Conservation (phyloP, 2,113 vertebrate species). For the Phoenicopterus ruber region DNA sequence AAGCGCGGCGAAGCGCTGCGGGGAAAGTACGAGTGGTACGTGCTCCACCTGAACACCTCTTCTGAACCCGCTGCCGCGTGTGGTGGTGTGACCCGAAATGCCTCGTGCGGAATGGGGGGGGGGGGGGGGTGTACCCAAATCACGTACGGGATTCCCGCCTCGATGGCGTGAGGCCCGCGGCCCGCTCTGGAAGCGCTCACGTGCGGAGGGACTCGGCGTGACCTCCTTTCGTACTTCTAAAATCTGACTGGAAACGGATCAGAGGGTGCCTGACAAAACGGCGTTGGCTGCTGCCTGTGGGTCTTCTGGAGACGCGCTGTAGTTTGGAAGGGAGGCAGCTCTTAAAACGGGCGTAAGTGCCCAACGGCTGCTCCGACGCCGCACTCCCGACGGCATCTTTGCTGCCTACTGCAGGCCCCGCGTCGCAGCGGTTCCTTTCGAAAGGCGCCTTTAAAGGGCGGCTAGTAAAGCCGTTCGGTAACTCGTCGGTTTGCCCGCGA, state of each 20-base stretch:
- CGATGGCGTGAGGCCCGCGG: background rate
- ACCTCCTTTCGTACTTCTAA: background rate
- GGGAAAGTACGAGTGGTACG: fast-evolving
- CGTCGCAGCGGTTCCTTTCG: background rate
- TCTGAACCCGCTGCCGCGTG: background rate
- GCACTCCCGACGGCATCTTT: fast-evolving
- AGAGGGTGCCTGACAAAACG: fast-evolving
- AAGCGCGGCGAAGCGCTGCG: background rate
- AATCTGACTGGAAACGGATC: background rate
- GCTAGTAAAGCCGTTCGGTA: background rate
- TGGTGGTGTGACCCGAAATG: background rate
- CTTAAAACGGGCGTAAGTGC: too few species aligned
- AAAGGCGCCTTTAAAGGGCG: background rate
- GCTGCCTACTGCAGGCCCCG: background rate
- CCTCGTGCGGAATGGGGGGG: fast-evolving
- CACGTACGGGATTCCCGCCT: fast-evolving
- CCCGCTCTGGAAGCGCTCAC: background rate
- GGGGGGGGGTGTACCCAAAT: background rate
- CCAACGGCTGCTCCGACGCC: too few species aligned
- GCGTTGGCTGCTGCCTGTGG: background rate
- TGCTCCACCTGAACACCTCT: background rate
- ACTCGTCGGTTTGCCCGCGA: fast-evolving
- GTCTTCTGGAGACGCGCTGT: background rate
- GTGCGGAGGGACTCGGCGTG: fast-evolving
- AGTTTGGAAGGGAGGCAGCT: background rate